phyloP scores from a whole-genome alignment of 2,797 vertebrate genomes.

The Microctenopoma lineatum region DNA sequence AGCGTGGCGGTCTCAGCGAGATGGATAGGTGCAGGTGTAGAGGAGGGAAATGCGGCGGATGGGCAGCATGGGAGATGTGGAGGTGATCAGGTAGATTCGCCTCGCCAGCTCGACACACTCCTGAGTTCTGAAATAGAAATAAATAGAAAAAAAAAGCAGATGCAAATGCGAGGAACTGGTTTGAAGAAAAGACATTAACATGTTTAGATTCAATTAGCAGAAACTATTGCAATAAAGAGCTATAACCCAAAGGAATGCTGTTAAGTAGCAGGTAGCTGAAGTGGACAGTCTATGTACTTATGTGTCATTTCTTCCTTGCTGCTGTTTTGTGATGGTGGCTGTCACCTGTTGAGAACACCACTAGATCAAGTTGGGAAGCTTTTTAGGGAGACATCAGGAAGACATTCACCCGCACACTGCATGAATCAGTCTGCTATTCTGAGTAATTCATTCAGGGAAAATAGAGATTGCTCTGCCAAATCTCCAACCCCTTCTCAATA shows the following conservation, averaged over 20 bases:
- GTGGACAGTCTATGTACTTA: neutral
- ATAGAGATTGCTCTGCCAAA: slow-evolving; percentile 12
- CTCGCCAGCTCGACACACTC: slow-evolving; percentile 16
- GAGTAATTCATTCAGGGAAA: slow-evolving; percentile 44
- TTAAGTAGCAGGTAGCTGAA: slow-evolving; percentile 30
- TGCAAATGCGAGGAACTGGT: slow-evolving; percentile 41
- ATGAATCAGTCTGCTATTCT: slow-evolving; percentile 27
- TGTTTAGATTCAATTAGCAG: slow-evolving; percentile 20
- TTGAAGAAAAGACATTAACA: slow-evolving; percentile 4
- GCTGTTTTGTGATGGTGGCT: slow-evolving; percentile 14
- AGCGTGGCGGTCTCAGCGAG: slow-evolving; percentile 38
- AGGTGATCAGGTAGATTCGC: slow-evolving; percentile 29
- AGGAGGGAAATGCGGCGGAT: slow-evolving; percentile 38
- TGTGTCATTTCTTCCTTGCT: slow-evolving; percentile 13
- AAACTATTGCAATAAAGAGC: slow-evolving; percentile 32
- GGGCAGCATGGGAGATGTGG: slow-evolving; percentile 7
- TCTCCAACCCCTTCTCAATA: slow-evolving; percentile 31
- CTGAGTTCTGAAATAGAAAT: slow-evolving; percentile 15
- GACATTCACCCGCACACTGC: slow-evolving; percentile 17
- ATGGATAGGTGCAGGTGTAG: slow-evolving; percentile 13
- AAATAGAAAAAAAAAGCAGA: slow-evolving; percentile 16
- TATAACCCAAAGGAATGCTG: slow-evolving; percentile 55
- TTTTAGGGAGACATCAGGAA: slow-evolving; percentile 19
- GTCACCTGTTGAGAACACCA: slow-evolving; percentile 62
- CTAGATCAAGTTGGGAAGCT: neutral